Evolutionary conservation across 2,888 invertebrate genomes (phyloP), one percentile per base, ranked within the genome.

Genomic region (Andrena trimmerana): DNA sequence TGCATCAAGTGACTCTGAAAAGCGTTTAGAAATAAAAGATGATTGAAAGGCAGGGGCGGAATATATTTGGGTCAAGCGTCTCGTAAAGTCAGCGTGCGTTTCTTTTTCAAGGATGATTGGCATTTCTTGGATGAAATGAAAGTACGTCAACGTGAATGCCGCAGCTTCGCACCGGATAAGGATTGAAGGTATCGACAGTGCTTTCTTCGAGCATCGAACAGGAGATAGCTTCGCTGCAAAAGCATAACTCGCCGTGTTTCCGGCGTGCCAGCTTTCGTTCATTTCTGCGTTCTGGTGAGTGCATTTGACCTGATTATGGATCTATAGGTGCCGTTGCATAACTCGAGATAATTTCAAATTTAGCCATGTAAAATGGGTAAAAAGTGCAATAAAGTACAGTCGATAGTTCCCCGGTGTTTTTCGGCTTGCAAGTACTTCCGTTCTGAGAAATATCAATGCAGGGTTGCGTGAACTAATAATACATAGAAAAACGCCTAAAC

Each of bases 111-210:
- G 60, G 36, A 48, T 52, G 16, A 33, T 54, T 74, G 62, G 29
- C 31, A 66, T 82, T 63, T 71, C 59, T 72, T 74, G 54, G 33
- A 2, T 82, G 68, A 84, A 78, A 84, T 77, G 63, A 78, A 66
- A 60, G 48, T 33, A 69, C 71, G 73, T 68, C 71, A 72, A 62
- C 65, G 50, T 10, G 66, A 66, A 74, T 54, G 29, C 27, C 70
- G 24, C 74, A 60, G 68, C 73, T 76, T 85, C 69, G 36, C 62
- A 60, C 31, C 77, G 77, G 81, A 79, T 81, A 87, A 75, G 63
- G 69, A 75, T 83, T 60, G 79, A 83, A 77, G 63, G 70, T 78
- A 87, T 87, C 63, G 83, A 78, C 78, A 77, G 68, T 62, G 71
- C 83, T 83, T 85, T 77, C 82, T 74, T 78, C 80, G 72, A 65